Conservation (phyloP, 2,797 vertebrate genomes). For the Notolepis coatsorum region DNA sequence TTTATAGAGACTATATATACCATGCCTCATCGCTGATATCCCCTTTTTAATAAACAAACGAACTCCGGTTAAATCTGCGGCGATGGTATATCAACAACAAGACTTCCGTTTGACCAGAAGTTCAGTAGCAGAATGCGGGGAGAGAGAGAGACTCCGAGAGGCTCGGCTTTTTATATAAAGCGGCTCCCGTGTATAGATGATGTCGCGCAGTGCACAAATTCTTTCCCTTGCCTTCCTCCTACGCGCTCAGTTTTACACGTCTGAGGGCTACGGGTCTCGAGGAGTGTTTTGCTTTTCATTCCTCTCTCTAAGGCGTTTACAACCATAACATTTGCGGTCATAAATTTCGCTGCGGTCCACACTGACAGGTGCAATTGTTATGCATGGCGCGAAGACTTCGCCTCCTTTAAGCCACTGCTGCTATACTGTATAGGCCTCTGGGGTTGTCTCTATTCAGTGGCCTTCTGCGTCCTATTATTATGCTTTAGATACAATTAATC, state of each 20-base stretch:
- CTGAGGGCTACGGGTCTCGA: constrained; percentile 84
- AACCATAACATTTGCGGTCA: constrained; percentile 90
- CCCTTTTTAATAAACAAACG: not conserved
- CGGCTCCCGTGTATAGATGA: constrained; percentile 70
- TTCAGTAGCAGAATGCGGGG: not conserved
- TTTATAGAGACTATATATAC: constrained; percentile 1
- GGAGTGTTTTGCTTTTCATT: constrained; percentile 92
- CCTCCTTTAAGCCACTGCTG: constrained; percentile 80
- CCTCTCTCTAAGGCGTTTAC: constrained; percentile 91
- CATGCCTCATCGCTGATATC: not conserved
- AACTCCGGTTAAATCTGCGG: constrained; percentile 28
- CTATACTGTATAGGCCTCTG: constrained; percentile 44
- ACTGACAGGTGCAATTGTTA: constrained; percentile 99
- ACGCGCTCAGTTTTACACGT: constrained; percentile 95
- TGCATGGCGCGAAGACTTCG: constrained; percentile 85
- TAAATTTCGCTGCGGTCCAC: constrained; percentile 95
- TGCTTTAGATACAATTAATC: no score
- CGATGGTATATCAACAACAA: constrained; percentile 48
- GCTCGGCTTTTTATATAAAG: constrained; percentile 83
- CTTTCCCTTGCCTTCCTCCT: constrained; percentile 93
- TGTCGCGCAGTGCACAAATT: constrained; percentile 87
- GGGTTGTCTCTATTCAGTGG: constrained; percentile 7
- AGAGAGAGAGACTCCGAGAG: constrained; percentile 8
- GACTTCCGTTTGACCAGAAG: constrained; percentile 19
- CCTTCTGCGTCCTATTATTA: not conserved